phyloP scores from a whole-genome alignment of 2,797 vertebrate genomes.

The Argentina silus region DNA sequence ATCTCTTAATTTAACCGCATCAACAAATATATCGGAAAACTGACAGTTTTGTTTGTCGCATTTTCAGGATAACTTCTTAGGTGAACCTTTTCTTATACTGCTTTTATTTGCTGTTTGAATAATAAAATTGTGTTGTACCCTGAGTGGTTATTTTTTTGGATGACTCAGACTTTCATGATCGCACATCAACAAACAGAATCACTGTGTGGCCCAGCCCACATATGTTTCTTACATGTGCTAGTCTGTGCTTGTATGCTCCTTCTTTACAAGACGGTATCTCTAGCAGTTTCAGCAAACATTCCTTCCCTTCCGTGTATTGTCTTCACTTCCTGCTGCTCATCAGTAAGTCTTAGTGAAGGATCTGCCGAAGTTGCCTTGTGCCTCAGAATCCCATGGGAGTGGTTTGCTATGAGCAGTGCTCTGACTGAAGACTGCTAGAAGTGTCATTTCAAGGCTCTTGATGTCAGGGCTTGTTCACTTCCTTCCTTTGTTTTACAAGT shows the following conservation, averaged over 20 bases:
- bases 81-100: slow-evolving; percentile 1
- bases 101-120: slow-evolving; percentile 4
- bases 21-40: background rate
- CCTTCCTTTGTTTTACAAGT: background rate
- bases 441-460: background rate
- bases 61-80: background rate
- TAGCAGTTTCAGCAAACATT: background rate
- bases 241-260: background rate
- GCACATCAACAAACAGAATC: background rate
- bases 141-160: background rate
- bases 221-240: background rate
- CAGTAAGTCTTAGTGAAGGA: background rate
- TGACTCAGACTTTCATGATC: background rate
- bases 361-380: background rate
- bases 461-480: background rate
- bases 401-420: background rate
- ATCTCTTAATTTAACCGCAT: background rate
- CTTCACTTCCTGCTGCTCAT: slow-evolving; percentile 11
- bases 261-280: background rate
- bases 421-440: background rate
- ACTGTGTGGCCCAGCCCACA: background rate
- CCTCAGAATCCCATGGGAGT: background rate
- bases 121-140: slow-evolving; percentile 7
- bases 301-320: slow-evolving; percentile 10
- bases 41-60: background rate